Base-by-base conservation (phyloP, 1,140 invertebrate species). In the Danaus plexippus region DNA sequence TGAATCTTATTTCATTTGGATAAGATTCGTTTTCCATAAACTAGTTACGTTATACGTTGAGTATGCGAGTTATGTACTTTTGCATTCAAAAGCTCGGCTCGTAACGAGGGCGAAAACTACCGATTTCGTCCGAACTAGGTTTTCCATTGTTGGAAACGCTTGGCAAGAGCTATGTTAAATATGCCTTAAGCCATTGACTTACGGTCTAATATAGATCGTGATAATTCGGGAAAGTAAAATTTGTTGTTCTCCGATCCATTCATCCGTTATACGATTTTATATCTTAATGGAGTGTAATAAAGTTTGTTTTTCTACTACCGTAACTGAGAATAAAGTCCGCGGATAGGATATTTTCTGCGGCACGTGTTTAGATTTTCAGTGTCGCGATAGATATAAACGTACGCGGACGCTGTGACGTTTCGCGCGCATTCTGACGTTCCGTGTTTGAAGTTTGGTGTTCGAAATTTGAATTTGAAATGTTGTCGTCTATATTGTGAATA, bases 361-460 rank as follows among this genome's bases (percentile, higher is more conserved):
- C 80, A 84, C 75, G 75, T 81, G 79, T 64, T 78, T 61, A 60
- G 59, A 67, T 75, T 77, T 80, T 80, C 76, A 83, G 80, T 83
- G 63, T 55, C 69, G 72, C 70, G 72, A 66, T 61, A 66, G 73
- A 69, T 61, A 75, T 69, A 68, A 57, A 57, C 43, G 66, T 55
- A 64, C 54, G 68, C 59, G 71, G 65, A 59, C 63, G 71, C 65
- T 50, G 13, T 47, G 57, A 52, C 32, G 56, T 62, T 65, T 71
- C 61, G 51, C 57, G 61, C 57, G 43, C 12, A 43, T 64, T 64
- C 67, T 64, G 57, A 61, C 57, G 55, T 64, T 54, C 53, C 60
- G 65, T 65, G 57, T 8, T 32, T 32, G 64, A 67, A 69, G 59
- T 66, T 67, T 63, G 63, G 58, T 47, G 57, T 61, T 65, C 68